Evolutionary conservation across 2,888 invertebrate genomes (phyloP), one percentile per base, ranked within the genome.

Genomic region (Campoplex nolae): DNA sequence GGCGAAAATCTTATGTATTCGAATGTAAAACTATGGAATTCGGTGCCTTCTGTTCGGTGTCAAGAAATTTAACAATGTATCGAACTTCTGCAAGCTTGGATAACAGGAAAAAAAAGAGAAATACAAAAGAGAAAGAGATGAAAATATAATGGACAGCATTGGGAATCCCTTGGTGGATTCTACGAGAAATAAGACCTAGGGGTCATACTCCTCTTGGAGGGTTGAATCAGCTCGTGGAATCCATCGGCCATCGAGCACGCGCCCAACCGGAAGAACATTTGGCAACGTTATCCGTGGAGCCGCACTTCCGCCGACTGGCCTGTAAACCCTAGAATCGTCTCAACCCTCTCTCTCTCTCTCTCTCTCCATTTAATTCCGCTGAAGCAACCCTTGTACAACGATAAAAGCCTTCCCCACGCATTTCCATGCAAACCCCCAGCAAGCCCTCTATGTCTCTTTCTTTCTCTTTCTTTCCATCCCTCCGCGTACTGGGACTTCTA

Each of bases 201-300:
- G 80, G 68, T 38, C 35, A 35, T 11, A 54, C 74, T 32, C 54
- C 62, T 77, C 45, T 28, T 62, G 71, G 48, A 70, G 76, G 23
- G 62, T 62, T 71, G 76, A 48, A 28, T 75, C 74, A 58, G 48
- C 70, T 70, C 75, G 51, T 58, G 71, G 80, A 82, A 87, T 79
- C 79, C 83, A 83, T 87, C 87, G 87, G 84, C 87, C 84, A 87
- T 87, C 87, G 85, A 85, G 87, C 87, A 87, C 87, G 87, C 87
- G 85, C 84, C 85, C 85, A 76, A 87, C 87, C 87, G 87, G 87
- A 87, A 85, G 87, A 87, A 87, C 87, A 87, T 87, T 84, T 83
- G 87, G 77, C 88, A 81, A 80, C 83, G 78, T 73, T 87, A 75
- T 67, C 74, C 48, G 76, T 62, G 79, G 76, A 87, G 84, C 84